Conservation (phyloP, 2,888 invertebrate genomes). For the Tetropium fuscum region DNA sequence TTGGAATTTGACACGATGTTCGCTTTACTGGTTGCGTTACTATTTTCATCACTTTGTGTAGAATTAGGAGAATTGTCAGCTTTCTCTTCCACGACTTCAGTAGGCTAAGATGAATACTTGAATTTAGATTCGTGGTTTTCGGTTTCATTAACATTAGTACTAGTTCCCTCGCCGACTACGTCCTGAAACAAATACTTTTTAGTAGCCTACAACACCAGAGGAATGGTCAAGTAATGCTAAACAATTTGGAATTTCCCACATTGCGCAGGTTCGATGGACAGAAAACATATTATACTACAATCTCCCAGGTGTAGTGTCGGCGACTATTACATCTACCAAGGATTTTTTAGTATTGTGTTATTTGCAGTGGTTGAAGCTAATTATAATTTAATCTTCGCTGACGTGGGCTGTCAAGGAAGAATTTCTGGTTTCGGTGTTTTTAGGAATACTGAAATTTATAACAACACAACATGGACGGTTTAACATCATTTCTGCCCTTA, state of each 20-base stretch:
- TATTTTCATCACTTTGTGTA: conserved; percentile 3
- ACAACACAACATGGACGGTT: neutral
- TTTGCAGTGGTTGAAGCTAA: conserved; percentile 60
- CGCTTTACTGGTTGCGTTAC: neutral
- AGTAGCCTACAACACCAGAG: neutral
- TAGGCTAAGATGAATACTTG: neutral
- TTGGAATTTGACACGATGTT: neutral
- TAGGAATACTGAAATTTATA: conserved; percentile 10
- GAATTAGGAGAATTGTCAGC: neutral
- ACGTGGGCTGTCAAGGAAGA: conserved; percentile 54
- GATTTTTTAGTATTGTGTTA: conserved; percentile 55
- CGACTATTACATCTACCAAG: conserved; percentile 53
- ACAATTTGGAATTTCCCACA: conserved; percentile 29
- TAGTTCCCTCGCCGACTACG: too few species aligned
- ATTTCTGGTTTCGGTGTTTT: conserved; percentile 54
- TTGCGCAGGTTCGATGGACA: conserved; percentile 53
- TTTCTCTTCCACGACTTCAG: neutral
- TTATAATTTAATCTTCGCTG: conserved; percentile 56
- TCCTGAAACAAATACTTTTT: too few species aligned
- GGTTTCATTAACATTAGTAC: too few species aligned
- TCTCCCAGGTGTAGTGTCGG: conserved; percentile 49
- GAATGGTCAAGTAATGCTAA: conserved; percentile 8
- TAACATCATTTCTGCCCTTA: neutral
- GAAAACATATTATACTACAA: conserved; percentile 55
- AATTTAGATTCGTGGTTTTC: too few species aligned